A percentile compares a stretch with the other conserved stretches of the same genome.
Conservation (phyloP, 64 coral and sea anemone species). For the Trachythela sp. region DNA sequence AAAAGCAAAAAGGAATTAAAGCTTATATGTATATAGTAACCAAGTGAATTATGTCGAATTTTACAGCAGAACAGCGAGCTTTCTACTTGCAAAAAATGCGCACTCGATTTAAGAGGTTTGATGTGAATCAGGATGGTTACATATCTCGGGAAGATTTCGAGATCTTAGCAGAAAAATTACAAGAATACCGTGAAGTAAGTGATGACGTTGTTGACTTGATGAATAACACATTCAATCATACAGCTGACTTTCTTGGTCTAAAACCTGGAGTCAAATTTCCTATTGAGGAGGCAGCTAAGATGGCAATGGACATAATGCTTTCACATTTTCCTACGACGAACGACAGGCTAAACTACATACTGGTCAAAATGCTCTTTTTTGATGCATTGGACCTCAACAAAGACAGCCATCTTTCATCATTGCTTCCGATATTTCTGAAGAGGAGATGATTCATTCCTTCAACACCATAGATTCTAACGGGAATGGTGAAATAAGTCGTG, state of each 20-base stretch:
- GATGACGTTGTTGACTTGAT: neutral
- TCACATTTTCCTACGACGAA: neutral
- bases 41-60: neutral
- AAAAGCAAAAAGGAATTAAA: too few relatives aligned
- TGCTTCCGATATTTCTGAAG: neutral
- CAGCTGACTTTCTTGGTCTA: neutral
- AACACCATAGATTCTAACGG: neutral
- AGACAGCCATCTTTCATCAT: neutral
- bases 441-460: neutral
- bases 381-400: slow-evolving; percentile 3
- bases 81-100: neutral
- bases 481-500: slow-evolving; percentile 4
- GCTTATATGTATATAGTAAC: too few relatives aligned
- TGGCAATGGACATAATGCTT: neutral
- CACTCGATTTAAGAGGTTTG: neutral
- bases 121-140: neutral
- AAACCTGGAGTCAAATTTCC: neutral
- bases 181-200: neutral
- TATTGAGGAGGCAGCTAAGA: neutral
- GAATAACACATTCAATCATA: neutral
- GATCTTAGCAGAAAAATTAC: neutral
- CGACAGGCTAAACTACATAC: neutral
- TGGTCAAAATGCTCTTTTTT: neutral
- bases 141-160: slow-evolving; percentile 15
- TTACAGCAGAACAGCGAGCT: neutral